Evolutionary conservation across 2,888 invertebrate genomes (phyloP).

Genomic region (Oxycera nigricornis): DNA sequence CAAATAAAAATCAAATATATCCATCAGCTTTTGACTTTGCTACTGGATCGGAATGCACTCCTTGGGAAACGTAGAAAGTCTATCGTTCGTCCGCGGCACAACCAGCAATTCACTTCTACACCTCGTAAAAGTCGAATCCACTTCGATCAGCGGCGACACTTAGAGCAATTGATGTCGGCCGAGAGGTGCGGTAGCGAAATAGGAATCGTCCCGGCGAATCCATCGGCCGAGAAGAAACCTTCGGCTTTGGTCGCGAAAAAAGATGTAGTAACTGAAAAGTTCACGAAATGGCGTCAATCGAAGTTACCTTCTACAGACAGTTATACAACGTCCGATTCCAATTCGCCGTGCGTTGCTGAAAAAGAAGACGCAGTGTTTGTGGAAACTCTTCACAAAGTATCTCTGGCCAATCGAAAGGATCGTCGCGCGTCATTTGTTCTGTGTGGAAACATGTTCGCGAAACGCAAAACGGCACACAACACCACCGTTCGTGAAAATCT

Average conservation of each 20-base stretch:
- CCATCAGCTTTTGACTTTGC: conserved; percentile 19
- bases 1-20: conserved; percentile 34
- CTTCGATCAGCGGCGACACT: conserved; percentile 52
- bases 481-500: conserved; percentile 44
- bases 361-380: conserved; percentile 21
- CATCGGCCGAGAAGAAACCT: neutral
- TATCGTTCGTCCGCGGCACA: neutral
- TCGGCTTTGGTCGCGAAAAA: neutral
- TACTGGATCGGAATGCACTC: neutral
- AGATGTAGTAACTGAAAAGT: neutral
- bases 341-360: conserved; percentile 44
- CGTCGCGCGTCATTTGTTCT: conserved; percentile 50
- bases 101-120: conserved; percentile 54
- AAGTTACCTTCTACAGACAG: conserved; percentile 40
- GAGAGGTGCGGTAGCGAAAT: neutral
- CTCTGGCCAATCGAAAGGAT: conserved; percentile 37
- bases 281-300: conserved; percentile 41
- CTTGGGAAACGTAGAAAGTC: conserved; percentile 26
- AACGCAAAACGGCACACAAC: conserved; percentile 46
- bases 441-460: conserved; percentile 51
- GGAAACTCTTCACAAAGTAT: neutral
- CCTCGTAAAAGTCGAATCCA: conserved; percentile 56
- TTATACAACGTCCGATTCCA: conserved; percentile 44
- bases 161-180: conserved; percentile 45
- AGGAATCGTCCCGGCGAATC: neutral